Evolutionary conservation across 2,797 vertebrate species (phyloP), one percentile per base, ranked within the genome.

Genomic region (Acipenser oxyrinchus): DNA sequence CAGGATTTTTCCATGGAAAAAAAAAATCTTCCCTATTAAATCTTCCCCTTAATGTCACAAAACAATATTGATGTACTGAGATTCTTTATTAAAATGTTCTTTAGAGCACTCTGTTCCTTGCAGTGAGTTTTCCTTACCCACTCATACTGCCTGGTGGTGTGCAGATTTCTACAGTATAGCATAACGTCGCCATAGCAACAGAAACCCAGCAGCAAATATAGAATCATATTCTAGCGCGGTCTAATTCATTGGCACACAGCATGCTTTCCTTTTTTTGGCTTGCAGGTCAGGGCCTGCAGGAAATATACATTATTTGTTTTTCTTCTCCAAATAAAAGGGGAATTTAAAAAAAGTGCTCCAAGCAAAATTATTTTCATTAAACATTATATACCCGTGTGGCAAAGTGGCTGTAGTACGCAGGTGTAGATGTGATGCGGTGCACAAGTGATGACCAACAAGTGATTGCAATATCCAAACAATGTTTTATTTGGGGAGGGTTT

Each of bases 161-260:
- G 53, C 49, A 67, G 67, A 64, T 70, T 63, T 60, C 62, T 64
- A 62, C 63, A 57, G 49, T 48, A 18, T 48, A 48, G 60, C 23
- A 49, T 69, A 64, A 60, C 49, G 58, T 72, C 51, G 37, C 67
- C 64, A 69, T 69, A 60, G 70, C 64, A 72, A 72, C 70, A 6
- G 64, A 69, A 66, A 66, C 65, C 64, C 64, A 66, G 67, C 67
- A 72, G 67, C 64, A 61, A 70, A 67, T 70, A 66, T 66, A 70
- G 69, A 70, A 67, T 70, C 65, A 66, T 70, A 67, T 64, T 67
- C 53, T 70, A 49, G 51, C 48, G 49, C 55, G 52, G 23, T 67
- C 51, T 64, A 62, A 53, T 60, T 67, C 65, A 67, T 64, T 53
- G 67, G 51, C 51, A 11, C 37, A 58, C 12, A 72, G 67, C 62